These are phyloP conservation scores for Brotula barbata DNA, from an alignment of 2,797 vertebrate species.

Conservation along the genomic window DNA sequence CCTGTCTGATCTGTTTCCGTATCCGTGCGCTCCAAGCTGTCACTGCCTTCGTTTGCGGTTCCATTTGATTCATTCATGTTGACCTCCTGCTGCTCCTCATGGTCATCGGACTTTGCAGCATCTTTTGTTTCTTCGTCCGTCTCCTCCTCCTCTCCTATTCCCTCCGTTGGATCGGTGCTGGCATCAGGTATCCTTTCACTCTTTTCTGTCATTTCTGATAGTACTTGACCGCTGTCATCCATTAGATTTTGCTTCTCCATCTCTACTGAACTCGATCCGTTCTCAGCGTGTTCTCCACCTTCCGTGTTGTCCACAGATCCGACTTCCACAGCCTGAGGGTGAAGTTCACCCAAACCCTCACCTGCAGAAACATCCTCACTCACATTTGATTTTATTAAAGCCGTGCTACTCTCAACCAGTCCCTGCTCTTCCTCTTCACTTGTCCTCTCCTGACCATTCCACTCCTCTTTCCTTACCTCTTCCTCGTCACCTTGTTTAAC, in stretches of 20 bases:
- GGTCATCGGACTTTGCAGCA: background rate
- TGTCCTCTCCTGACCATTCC: background rate
- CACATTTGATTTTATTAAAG: background rate
- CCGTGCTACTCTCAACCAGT: background rate
- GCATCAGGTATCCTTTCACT: background rate
- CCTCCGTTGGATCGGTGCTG: background rate
- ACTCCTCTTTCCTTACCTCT: background rate
- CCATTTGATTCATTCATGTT: background rate
- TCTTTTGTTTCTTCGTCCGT: background rate
- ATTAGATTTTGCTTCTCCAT: conserved; percentile 1
- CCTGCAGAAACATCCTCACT: background rate
- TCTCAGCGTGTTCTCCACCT: background rate
- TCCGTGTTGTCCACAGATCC: background rate
- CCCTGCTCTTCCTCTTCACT: background rate
- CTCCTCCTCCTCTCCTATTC: background rate
- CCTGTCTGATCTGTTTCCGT: background rate
- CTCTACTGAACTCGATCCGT: background rate
- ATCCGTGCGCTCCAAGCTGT: conserved; percentile 1
- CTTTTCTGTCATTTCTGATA: background rate
- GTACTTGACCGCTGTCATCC: background rate
- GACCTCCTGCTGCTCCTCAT: background rate
- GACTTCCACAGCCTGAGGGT: background rate
- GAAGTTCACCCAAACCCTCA: conserved; percentile 12
- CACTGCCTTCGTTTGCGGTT: background rate
- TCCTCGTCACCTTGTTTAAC: background rate